Conservation (phyloP, 2,888 invertebrate genomes). For the Thecophora atra region DNA sequence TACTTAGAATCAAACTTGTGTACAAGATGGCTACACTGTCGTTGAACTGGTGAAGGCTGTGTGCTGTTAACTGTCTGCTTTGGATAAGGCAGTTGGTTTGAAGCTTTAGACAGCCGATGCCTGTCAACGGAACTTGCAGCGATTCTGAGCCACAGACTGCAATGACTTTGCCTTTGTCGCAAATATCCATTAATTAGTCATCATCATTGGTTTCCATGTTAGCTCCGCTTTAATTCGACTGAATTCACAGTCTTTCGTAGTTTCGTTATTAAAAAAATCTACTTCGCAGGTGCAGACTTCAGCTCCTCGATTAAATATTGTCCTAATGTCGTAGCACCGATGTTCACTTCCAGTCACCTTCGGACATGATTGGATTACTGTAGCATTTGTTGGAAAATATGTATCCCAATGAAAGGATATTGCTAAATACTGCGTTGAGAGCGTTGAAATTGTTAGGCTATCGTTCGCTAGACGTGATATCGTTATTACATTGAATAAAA, state of each 20-base stretch:
- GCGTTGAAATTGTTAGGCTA: too few species aligned
- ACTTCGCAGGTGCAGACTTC: background rate
- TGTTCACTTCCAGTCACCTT: background rate
- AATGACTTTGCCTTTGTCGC: background rate
- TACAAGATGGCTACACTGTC: background rate
- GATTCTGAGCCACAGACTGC: background rate
- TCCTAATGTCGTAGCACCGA: background rate
- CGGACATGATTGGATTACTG: background rate
- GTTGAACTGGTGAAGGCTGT: background rate
- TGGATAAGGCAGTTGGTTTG: slow-evolving; percentile 4
- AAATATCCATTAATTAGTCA: background rate
- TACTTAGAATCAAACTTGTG: too few species aligned
- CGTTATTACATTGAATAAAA: too few species aligned
- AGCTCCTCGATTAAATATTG: background rate
- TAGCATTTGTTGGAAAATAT: too few species aligned
- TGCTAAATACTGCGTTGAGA: too few species aligned
- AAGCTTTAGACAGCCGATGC: background rate
- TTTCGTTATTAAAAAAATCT: background rate
- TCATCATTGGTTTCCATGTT: background rate
- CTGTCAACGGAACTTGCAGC: background rate
- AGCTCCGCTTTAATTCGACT: too few species aligned
- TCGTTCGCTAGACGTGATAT: too few species aligned
- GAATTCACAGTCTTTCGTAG: too few species aligned
- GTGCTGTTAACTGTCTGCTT: background rate
- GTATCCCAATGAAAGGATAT: too few species aligned